These are phyloP conservation scores for Platichthys flesus DNA, from an alignment of 2,113 vertebrate species.

Conservation along the genomic window DNA sequence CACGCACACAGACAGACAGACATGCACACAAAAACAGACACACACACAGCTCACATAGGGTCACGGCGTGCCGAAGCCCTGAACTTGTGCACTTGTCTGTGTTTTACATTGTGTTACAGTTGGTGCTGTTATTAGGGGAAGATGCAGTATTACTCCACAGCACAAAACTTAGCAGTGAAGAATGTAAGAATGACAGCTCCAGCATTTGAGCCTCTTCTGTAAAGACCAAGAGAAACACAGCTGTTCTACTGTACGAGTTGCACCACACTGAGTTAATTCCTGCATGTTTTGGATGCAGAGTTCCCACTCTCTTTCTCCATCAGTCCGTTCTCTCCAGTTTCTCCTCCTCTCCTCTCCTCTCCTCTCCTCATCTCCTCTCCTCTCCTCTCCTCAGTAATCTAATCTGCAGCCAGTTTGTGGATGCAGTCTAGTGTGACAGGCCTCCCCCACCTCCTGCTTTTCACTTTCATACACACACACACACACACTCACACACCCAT, in stretches of 20 bases:
- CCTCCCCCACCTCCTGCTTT: conserved; percentile 30
- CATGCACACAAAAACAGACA: conserved; percentile 13
- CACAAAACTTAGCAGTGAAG: not conserved
- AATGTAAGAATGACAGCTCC: not conserved
- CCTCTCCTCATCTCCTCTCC: not conserved
- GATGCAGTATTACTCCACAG: not conserved
- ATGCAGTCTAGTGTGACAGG: conserved; percentile 85
- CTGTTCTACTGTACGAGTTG: not conserved
- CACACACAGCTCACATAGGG: conserved; percentile 18
- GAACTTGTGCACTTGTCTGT: conserved; percentile 18
- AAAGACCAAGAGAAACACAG: too few relatives aligned
- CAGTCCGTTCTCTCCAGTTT: not conserved
- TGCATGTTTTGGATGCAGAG: not conserved
- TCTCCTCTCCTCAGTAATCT: conserved; percentile 76
- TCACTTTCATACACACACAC: conserved; percentile 58
- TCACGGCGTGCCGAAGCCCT: conserved; percentile 10
- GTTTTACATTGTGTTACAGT: conserved; percentile 28
- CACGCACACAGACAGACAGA: conserved; percentile 26
- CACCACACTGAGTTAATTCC: not conserved
- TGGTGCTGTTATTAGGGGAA: not conserved
- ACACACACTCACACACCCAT: conserved; percentile 37
- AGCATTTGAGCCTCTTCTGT: not conserved
- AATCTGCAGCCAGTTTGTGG: conserved; percentile 85
- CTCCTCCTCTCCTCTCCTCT: conserved; percentile 1
- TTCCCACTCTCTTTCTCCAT: conserved; percentile 10